Base-by-base conservation (phyloP, 2,888 invertebrate species). In the Gerris lacustris region DNA sequence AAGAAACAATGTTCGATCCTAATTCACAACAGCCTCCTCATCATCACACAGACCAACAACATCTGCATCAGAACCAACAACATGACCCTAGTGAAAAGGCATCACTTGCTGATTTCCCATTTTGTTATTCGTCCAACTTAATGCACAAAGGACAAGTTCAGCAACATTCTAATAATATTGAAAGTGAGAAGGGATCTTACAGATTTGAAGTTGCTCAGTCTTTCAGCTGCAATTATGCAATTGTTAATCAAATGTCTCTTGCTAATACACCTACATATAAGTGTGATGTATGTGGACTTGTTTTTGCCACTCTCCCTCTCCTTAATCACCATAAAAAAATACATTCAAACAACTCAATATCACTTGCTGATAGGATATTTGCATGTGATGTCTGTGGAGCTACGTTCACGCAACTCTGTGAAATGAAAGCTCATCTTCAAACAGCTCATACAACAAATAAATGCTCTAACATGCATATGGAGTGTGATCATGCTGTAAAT, bases 291-390 rank as follows among this genome's bases (percentile, higher is more conserved):
- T 92, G 92, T 78, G 92, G 92, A 66, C 82, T 92, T 73, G 91
- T 91, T 84, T 93, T 92, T 80, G 89, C 90, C 0, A 92, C 92
- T 79, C 83, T 92, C 74, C 87, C 90, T 67, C 80, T 92, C 72
- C 82, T 92, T n/a, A 92, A 91, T 81, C 91, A 92, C 78, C 92
- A 92, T 80, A 93, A 92, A 82, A 86, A 91, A 76, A 88, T 90
- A 78, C 91, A 91, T 72, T 76, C 70, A 15, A 75, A 75, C 45
- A 68, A 70, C 45, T 72, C 72, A 44, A 64, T 66, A 18, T 72
- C 71, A 67, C 78, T 78, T 0, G 76, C 84, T 78, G 80, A 81
- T 45, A 80, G 81, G 73, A 79, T 80, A 78, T 69, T 80, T 74
- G 80, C 81, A 15, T 83, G 82, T 76, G 82, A 83, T 73, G 78